These are phyloP conservation scores for Anticlea derivata DNA, from an alignment of 2,888 invertebrate genomes.

Conservation along the genomic window DNA sequence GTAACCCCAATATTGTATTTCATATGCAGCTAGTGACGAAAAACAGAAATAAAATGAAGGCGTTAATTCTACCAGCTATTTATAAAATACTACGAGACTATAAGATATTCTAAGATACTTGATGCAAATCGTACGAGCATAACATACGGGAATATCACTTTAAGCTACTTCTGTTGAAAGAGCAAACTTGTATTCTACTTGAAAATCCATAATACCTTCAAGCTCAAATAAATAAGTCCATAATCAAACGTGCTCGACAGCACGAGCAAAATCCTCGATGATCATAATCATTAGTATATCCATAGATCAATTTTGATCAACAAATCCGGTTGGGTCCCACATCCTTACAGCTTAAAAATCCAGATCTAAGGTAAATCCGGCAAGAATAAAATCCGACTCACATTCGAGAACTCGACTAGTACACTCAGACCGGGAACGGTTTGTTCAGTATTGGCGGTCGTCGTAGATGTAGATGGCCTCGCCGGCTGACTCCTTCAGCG, in stretches of 20 bases:
- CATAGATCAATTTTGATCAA: slow-evolving; percentile 38
- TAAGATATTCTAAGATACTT: slow-evolving; percentile 50
- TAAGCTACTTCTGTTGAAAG: slow-evolving; percentile 64
- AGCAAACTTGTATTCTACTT: slow-evolving; percentile 38
- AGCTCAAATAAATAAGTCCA: slow-evolving; percentile 54
- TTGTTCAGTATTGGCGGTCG: slow-evolving; percentile 71
- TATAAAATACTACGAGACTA: slow-evolving; percentile 57
- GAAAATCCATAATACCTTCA: slow-evolving; percentile 40
- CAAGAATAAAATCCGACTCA: slow-evolving; percentile 53
- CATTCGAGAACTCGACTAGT: slow-evolving; percentile 20
- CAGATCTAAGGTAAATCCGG: slow-evolving; percentile 52
- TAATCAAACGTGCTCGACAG: slow-evolving; percentile 29
- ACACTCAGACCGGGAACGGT: not conserved
- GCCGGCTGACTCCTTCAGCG: slow-evolving; percentile 86
- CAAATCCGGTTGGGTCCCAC: slow-evolving; percentile 70
- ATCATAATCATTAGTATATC: slow-evolving; percentile 20
- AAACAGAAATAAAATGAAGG: slow-evolving; percentile 58
- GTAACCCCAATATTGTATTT: slow-evolving; percentile 56
- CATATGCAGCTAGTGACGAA: slow-evolving; percentile 48
- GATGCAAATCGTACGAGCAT: slow-evolving; percentile 57
- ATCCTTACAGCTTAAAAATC: slow-evolving; percentile 47
- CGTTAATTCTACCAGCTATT: slow-evolving; percentile 53
- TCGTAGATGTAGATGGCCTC: slow-evolving; percentile 85
- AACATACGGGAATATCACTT: slow-evolving; percentile 62
- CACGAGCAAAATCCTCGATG: slow-evolving; percentile 34